Conservation (phyloP, 2,888 invertebrate species). For the Aromia moschata region DNA sequence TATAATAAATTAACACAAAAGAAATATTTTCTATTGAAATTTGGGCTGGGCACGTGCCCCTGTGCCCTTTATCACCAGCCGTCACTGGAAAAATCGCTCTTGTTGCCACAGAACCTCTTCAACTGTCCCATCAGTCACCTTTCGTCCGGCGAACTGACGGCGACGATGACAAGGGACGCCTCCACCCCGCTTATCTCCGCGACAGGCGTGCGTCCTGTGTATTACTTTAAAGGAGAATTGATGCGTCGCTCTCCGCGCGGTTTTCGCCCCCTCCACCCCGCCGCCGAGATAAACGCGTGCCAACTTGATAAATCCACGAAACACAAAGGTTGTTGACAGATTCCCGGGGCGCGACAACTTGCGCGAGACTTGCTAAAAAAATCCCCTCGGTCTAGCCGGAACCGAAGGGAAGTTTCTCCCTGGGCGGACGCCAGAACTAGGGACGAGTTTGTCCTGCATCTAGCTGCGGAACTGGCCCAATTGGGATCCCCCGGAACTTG, state of each 20-base stretch:
- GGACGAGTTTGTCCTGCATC: slow-evolving; percentile 11
- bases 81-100: too few species aligned
- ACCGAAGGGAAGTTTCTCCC: slow-evolving; percentile 14
- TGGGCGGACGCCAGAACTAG: neutral
- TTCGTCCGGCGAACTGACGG: too few species aligned
- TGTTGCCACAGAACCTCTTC: too few species aligned
- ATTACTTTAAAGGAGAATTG: slow-evolving; percentile 18
- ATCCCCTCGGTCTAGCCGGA: slow-evolving; percentile 4
- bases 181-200: neutral
- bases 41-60: too few species aligned
- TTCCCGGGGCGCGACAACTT: slow-evolving; percentile 15
- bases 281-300: slow-evolving; percentile 11
- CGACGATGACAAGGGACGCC: too few species aligned
- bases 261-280: too few species aligned
- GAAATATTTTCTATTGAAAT: too few species aligned
- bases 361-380: slow-evolving; percentile 20
- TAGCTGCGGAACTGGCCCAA: slow-evolving; percentile 10
- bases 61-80: too few species aligned
- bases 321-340: slow-evolving; percentile 20
- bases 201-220: neutral
- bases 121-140: too few species aligned
- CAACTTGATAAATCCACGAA: slow-evolving; percentile 14
- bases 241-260: slow-evolving; percentile 9
- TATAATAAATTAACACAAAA: too few species aligned
- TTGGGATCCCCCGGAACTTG: slow-evolving; percentile 1